phyloP scores from a whole-genome alignment of 2,888 invertebrate species.

The Calephelis perditalis region DNA sequence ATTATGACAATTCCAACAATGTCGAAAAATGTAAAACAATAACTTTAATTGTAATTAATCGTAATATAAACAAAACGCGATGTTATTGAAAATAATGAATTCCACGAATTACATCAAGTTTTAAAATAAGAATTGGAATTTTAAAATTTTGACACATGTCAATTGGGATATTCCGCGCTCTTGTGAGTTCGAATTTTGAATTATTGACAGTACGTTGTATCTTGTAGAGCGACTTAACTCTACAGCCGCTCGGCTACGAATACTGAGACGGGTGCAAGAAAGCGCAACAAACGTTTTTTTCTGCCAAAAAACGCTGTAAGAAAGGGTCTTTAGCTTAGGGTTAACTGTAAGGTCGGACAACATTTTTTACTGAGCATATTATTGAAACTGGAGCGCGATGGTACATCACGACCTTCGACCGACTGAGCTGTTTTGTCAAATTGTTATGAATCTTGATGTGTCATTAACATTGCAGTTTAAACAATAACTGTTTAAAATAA shows the following conservation, averaged over 20 bases:
- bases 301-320: constrained; percentile 63
- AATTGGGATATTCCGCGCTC: constrained; percentile 65
- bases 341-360: constrained; percentile 60
- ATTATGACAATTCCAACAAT: constrained; percentile 67
- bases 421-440: constrained; percentile 20
- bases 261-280: constrained; percentile 49
- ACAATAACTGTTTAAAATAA: too few relatives aligned
- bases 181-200: constrained; percentile 45
- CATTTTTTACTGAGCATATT: constrained; percentile 40
- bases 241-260: constrained; percentile 66
- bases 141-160: constrained; percentile 37
- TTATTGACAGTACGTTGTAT: constrained; percentile 37
- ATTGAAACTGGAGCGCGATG: constrained; percentile 34
- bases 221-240: constrained; percentile 57
- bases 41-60: constrained; percentile 59
- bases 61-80: constrained; percentile 61
- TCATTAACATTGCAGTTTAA: too few relatives aligned
- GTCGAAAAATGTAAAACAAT: constrained; percentile 70
- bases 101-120: constrained; percentile 34
- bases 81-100: constrained; percentile 53
- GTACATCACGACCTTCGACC: constrained; percentile 32
- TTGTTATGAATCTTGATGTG: constrained; percentile 14
- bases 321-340: constrained; percentile 65
- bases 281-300: constrained; percentile 58
- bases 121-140: constrained; percentile 32